A percentile compares a stretch with the other conserved stretches of the same genome.
phyloP scores from a whole-genome alignment of 2,113 vertebrate genomes.

The Misgurnus anguillicaudatus region DNA sequence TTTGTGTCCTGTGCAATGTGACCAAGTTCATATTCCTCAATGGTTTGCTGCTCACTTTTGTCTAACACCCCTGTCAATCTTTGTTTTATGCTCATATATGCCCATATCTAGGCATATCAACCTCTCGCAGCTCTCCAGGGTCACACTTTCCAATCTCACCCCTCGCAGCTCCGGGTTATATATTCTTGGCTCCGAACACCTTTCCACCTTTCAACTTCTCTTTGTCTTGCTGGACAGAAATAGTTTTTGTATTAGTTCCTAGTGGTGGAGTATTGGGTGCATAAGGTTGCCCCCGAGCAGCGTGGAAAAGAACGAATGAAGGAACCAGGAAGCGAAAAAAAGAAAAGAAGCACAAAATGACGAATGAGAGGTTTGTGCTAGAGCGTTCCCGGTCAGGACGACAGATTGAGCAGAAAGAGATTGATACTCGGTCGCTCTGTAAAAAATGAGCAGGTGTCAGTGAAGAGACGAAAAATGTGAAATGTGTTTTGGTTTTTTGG shows the following conservation, averaged over 20 bases:
- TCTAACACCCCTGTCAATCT: background rate
- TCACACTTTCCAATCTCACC: conserved; percentile 43
- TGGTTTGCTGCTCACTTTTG: conserved; percentile 12
- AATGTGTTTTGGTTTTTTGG: background rate
- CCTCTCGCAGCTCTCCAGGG: background rate
- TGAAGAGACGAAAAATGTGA: background rate
- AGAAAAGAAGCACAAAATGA: conserved; percentile 24
- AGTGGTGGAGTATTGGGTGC: conserved; percentile 42
- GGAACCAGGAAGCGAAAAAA: background rate
- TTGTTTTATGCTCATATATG: conserved; percentile 12
- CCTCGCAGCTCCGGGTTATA: conserved; percentile 26
- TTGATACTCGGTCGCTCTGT: background rate
- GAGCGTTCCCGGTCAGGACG: conserved; percentile 5
- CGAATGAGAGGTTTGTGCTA: conserved; percentile 25
- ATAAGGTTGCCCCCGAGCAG: conserved; percentile 25
- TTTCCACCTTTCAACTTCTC: conserved; percentile 24
- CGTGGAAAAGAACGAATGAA: conserved; percentile 21
- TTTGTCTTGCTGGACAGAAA: conserved; percentile 8
- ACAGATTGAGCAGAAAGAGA: background rate
- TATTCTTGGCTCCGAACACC: conserved; percentile 21
- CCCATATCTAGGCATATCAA: background rate
- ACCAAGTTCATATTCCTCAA: conserved; percentile 12
- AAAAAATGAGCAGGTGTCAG: background rate
- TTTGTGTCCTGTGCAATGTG: conserved; percentile 3
- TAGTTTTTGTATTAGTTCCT: conserved; percentile 51